phyloP scores from a whole-genome alignment of 1,140 invertebrate genomes.

The Scaptomyza graminum region DNA sequence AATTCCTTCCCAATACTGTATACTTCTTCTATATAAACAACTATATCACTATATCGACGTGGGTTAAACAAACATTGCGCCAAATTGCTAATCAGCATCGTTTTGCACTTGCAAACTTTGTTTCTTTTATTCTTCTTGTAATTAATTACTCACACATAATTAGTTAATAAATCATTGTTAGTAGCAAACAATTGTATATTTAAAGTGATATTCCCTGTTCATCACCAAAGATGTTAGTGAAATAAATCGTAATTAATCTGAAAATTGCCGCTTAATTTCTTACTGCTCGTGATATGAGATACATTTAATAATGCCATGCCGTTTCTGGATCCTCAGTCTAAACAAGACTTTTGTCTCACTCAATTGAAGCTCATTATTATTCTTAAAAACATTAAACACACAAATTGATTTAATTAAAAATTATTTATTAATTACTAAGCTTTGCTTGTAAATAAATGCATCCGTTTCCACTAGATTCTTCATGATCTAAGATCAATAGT shows the following conservation, averaged over 20 bases:
- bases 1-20: not conserved
- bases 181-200: not conserved
- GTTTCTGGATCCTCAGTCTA: no score
- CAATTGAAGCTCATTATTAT: no score
- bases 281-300: no score
- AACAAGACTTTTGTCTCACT: no score
- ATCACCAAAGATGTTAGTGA: constrained; percentile 1
- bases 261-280: not conserved
- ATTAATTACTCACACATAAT: not conserved
- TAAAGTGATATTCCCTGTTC: constrained; percentile 1
- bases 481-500: constrained; percentile 48
- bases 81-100: not conserved
- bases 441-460: constrained; percentile 66
- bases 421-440: constrained; percentile 14
- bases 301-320: no score
- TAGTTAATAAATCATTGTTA: constrained; percentile 1
- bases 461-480: constrained; percentile 51
- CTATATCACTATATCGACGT: not conserved
- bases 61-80: not conserved
- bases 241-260: not conserved
- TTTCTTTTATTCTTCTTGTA: not conserved
- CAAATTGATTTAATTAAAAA: not conserved
- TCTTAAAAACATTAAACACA: no score
- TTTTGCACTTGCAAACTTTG: constrained; percentile 1
- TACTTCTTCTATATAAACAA: not conserved